These are phyloP conservation scores for Nemotelus nigrinus DNA, from an alignment of 2,888 invertebrate species.

Conservation along the genomic window DNA sequence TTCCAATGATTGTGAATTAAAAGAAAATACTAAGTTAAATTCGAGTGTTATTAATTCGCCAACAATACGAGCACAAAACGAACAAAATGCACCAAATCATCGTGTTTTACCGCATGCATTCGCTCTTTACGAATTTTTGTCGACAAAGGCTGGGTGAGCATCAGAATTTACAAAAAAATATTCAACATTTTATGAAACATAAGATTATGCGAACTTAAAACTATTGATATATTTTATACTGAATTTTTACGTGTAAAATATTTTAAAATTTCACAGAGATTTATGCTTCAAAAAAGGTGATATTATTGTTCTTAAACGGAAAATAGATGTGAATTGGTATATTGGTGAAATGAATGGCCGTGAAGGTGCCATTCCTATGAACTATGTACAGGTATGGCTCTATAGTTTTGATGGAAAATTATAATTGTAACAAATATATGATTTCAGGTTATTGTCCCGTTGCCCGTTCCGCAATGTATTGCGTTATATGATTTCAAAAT, in stretches of 20 bases:
- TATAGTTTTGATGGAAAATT: conserved; percentile 43
- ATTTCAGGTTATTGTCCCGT: conserved; percentile 69
- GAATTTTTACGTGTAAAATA: neutral
- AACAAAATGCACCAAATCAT: conserved; percentile 43
- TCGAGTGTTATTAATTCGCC: conserved; percentile 34
- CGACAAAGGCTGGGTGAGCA: conserved; percentile 81
- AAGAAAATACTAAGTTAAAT: conserved; percentile 42
- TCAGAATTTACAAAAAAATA: neutral
- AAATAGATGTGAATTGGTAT: conserved; percentile 87
- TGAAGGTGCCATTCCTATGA: conserved; percentile 84
- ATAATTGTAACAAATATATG: neutral
- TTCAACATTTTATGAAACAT: no score
- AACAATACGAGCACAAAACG: conserved; percentile 29
- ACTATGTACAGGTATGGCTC: conserved; percentile 78
- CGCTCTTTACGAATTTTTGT: conserved; percentile 87
- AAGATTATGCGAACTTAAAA: no score
- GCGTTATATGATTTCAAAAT: conserved; percentile 90
- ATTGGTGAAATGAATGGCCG: conserved; percentile 83
- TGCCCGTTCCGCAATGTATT: conserved; percentile 85
- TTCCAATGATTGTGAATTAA: conserved; percentile 38
- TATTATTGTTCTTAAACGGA: conserved; percentile 79
- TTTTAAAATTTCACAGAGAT: conserved; percentile 69
- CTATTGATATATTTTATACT: no score
- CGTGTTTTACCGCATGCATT: conserved; percentile 77
- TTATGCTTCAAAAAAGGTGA: conserved; percentile 88